Percentiles rank a stretch among this genome's conserved stretches.
Evolutionary conservation across 2,113 vertebrate genomes (phyloP).

Genomic region (Tylochromis polylepis): DNA sequence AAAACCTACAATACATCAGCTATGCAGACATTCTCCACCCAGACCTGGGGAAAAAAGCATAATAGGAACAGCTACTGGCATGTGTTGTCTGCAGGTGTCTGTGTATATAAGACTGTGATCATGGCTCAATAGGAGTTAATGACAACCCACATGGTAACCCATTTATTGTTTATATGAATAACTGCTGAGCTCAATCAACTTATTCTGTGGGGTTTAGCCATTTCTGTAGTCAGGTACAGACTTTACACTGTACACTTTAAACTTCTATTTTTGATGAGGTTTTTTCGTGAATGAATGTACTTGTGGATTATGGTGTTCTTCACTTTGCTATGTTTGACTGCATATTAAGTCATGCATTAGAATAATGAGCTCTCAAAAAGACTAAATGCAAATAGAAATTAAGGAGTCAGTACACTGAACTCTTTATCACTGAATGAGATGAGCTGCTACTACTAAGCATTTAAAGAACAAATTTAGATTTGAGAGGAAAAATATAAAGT

Average conservation of each 20-base stretch:
- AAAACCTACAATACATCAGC: not conserved
- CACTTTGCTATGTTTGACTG: too few species aligned
- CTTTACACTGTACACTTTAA: not conserved
- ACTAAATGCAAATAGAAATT: not conserved
- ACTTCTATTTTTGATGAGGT: too few species aligned
- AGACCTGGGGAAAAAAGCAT: too few species aligned
- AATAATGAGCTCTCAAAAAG: not conserved
- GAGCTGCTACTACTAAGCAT: not conserved
- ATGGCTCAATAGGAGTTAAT: not conserved
- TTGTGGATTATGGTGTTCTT: not conserved
- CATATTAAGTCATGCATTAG: too few species aligned
- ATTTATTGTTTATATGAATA: not conserved
- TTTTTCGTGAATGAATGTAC: not conserved
- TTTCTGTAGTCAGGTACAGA: not conserved
- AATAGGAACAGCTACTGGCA: too few species aligned
- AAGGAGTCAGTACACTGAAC: not conserved
- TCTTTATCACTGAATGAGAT: not conserved
- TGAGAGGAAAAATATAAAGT: not conserved
- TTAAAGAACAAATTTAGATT: not conserved
- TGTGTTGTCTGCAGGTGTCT: too few species aligned
- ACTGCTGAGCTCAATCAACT: not conserved
- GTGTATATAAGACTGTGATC: too few species aligned
- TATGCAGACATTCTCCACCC: too few species aligned
- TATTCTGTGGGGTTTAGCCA: not conserved
- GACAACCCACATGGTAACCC: not conserved